Conservation (phyloP, 2,113 vertebrate species). For the Bucco capensis region DNA sequence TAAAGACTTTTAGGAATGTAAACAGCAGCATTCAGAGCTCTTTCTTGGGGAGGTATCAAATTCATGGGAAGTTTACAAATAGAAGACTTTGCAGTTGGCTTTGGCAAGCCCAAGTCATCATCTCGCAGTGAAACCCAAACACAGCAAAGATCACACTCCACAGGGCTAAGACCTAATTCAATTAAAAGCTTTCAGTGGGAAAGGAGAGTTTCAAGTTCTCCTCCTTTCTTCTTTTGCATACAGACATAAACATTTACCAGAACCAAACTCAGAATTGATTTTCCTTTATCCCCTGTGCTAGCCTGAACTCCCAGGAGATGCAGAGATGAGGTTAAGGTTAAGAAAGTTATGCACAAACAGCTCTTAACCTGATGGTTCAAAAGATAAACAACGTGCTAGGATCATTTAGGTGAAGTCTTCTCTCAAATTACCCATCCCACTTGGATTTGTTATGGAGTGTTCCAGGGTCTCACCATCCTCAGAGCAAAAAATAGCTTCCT, state of each 20-base stretch:
- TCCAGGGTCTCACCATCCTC: background rate
- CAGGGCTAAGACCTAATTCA: slow-evolving; percentile 44
- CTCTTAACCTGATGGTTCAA: slow-evolving; percentile 46
- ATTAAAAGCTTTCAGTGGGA: slow-evolving; percentile 44
- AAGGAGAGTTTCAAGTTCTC: slow-evolving; percentile 11
- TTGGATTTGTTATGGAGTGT: background rate
- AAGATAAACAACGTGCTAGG: slow-evolving; percentile 39
- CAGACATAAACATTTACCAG: slow-evolving; percentile 60
- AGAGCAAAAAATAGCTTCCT: no score
- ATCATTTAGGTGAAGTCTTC: slow-evolving; percentile 5
- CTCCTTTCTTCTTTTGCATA: slow-evolving; percentile 32
- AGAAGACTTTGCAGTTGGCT: slow-evolving; percentile 15
- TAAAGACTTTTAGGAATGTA: slow-evolving; percentile 59
- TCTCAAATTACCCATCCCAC: slow-evolving; percentile 20
- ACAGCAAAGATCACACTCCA: slow-evolving; percentile 53
- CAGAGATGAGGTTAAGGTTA: slow-evolving; percentile 56
- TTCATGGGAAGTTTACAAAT: background rate
- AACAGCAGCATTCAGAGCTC: slow-evolving; percentile 25
- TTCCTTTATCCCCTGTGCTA: slow-evolving; percentile 34
- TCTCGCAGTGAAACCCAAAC: slow-evolving; percentile 45
- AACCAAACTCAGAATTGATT: slow-evolving; percentile 28
- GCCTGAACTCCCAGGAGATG: background rate
- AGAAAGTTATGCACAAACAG: slow-evolving; percentile 57
- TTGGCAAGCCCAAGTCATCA: slow-evolving; percentile 48
- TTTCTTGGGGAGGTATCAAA: slow-evolving; percentile 41